A percentile compares a stretch with the other conserved stretches of the same genome.
Evolutionary conservation across 2,113 vertebrate genomes (phyloP).

Genomic region (Neodontobutis hainanensis): DNA sequence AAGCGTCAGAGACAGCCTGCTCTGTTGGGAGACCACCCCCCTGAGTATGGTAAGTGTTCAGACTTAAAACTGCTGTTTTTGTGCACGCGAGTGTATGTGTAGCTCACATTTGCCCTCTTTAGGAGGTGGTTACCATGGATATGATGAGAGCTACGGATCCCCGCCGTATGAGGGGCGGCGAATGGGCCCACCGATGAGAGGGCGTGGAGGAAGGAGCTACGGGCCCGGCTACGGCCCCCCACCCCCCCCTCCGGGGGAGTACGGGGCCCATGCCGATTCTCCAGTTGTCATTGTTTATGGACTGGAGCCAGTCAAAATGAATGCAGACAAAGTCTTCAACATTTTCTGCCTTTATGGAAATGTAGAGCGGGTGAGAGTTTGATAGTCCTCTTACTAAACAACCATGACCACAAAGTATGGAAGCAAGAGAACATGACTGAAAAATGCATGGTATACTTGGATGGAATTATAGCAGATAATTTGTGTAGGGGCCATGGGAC

Average conservation of each 20-base stretch:
- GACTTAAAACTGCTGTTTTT: too few relatives aligned
- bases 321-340: conserved; percentile 91
- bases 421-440: too few relatives aligned
- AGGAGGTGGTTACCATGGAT: conserved; percentile 87
- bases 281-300: conserved; percentile 93
- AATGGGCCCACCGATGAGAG: conserved; percentile 88
- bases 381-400: too few relatives aligned
- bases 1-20: conserved; percentile 92
- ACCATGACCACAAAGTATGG: too few relatives aligned
- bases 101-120: conserved; percentile 51
- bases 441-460: too few relatives aligned
- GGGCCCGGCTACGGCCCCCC: conserved; percentile 85
- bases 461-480: too few relatives aligned
- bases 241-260: conserved; percentile 86
- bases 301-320: conserved; percentile 89
- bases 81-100: too few relatives aligned
- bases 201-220: conserved; percentile 79
- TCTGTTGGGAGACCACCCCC: conserved; percentile 89
- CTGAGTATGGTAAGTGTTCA: conserved; percentile 83
- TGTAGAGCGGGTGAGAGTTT: conserved; percentile 86
- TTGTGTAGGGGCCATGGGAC: too few relatives aligned
- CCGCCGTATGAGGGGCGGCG: conserved; percentile 87
- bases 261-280: conserved; percentile 88
- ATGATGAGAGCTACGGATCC: conserved; percentile 89
- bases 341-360: conserved; percentile 95